A percentile compares a stretch with the other conserved stretches of the same genome.
Conservation (phyloP, 2,113 vertebrate species). For the Actenoides hombroni region DNA sequence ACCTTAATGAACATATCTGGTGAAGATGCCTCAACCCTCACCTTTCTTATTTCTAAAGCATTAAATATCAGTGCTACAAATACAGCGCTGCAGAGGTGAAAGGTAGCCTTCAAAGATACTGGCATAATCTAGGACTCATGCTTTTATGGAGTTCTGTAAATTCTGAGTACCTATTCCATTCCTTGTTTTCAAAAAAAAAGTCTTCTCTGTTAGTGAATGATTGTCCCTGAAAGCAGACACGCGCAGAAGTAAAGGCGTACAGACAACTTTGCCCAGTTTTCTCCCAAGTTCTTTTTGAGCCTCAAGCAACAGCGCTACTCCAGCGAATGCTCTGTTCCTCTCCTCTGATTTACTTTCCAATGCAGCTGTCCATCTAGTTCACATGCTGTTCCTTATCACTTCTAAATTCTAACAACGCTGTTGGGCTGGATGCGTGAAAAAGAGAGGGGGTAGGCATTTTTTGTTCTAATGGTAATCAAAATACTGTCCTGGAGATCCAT, state of each 20-base stretch:
- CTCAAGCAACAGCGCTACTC: neutral
- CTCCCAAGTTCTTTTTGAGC: neutral
- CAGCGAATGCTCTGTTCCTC: neutral
- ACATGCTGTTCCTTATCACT: neutral
- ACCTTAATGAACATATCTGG: neutral
- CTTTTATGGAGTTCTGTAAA: neutral
- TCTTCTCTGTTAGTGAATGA: neutral
- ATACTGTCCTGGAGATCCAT: neutral
- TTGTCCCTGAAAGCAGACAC: neutral
- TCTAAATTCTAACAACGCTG: neutral
- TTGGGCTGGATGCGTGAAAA: neutral
- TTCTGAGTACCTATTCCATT: neutral
- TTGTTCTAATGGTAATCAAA: neutral
- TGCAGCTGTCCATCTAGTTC: neutral
- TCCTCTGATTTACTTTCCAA: neutral
- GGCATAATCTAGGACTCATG: neutral
- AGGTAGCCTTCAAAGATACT: neutral
- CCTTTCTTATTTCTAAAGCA: neutral
- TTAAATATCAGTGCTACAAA: neutral
- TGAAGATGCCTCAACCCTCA: neutral
- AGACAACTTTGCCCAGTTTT: neutral
- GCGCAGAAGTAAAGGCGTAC: neutral
- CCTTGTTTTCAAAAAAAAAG: neutral
- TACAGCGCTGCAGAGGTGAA: neutral
- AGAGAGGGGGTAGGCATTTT: neutral